Conservation (phyloP, 2,888 invertebrate species). For the Apoda limacodes region DNA sequence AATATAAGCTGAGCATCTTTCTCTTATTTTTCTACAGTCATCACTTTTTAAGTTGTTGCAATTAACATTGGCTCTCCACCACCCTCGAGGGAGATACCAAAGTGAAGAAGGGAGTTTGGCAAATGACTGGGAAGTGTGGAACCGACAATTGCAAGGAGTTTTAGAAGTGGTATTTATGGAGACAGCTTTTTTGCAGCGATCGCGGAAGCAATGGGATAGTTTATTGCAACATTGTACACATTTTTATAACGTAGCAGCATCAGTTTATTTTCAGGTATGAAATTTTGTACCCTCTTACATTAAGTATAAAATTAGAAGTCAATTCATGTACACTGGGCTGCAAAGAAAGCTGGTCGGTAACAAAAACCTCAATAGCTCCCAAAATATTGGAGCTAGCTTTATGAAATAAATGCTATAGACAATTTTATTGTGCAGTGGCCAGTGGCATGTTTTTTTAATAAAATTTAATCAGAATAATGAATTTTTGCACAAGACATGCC, state of each 20-base stretch:
- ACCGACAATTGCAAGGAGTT: slow-evolving; percentile 41
- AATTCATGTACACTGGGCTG: no score
- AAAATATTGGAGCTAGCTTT: no score
- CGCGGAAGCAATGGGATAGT: slow-evolving; percentile 32
- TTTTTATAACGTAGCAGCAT: slow-evolving; percentile 41
- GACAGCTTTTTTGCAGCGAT: slow-evolving; percentile 36
- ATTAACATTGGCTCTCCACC: slow-evolving; percentile 42
- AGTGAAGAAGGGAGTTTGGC: slow-evolving; percentile 40
- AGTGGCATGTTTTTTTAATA: no score
- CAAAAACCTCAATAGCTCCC: no score
- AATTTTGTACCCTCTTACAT: slow-evolving; percentile 3
- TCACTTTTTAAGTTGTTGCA: slow-evolving; percentile 43
- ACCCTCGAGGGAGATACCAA: slow-evolving; percentile 39
- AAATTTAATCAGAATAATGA: no score
- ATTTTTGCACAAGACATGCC: no score
- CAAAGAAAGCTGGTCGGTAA: no score
- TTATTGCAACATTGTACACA: slow-evolving; percentile 25
- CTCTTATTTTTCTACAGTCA: slow-evolving; percentile 31
- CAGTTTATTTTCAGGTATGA: slow-evolving; percentile 53
- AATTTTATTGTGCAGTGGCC: no score
- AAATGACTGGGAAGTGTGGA: slow-evolving; percentile 45
- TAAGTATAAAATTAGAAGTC: slow-evolving; percentile 1
- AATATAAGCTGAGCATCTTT: not conserved
- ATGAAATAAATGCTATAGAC: no score
- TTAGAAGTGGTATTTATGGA: slow-evolving; percentile 49